These are phyloP conservation scores for Eupithecia insigniata DNA, from an alignment of 2,888 invertebrate species.

Conservation along the genomic window DNA sequence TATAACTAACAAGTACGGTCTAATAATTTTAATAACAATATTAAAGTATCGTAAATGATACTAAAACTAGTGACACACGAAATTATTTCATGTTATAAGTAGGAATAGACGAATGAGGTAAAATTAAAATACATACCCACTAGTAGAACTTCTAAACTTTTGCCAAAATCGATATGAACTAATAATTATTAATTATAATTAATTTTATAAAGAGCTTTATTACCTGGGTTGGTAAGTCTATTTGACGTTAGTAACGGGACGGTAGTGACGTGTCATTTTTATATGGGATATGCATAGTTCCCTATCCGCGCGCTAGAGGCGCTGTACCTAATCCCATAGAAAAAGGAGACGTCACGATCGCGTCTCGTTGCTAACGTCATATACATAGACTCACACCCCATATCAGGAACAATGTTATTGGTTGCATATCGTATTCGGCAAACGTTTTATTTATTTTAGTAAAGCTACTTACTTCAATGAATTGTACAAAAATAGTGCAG, in stretches of 20 bases:
- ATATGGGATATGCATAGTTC: too few relatives aligned
- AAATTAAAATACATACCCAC: constrained; percentile 59
- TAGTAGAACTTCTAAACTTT: constrained; percentile 52
- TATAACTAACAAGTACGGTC: constrained; percentile 41
- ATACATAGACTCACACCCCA: too few relatives aligned
- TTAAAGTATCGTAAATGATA: constrained; percentile 63
- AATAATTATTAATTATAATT: too few relatives aligned
- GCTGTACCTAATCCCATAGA: too few relatives aligned
- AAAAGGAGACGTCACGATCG: too few relatives aligned
- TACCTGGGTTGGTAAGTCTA: too few relatives aligned
- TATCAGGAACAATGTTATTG: neutral
- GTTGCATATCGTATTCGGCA: neutral
- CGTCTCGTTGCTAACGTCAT: too few relatives aligned
- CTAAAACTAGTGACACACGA: constrained; percentile 65
- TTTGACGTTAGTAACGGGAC: too few relatives aligned
- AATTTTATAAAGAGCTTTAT: neutral
- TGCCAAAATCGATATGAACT: neutral
- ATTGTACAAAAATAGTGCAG: constrained; percentile 70
- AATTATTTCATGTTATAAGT: constrained; percentile 60
- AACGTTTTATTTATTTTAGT: constrained; percentile 46
- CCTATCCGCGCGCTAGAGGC: too few relatives aligned
- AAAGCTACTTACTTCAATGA: constrained; percentile 63
- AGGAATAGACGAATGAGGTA: constrained; percentile 77
- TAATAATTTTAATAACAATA: constrained; percentile 42
- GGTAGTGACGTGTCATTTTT: too few relatives aligned